These are phyloP conservation scores for Drosophila guanche DNA, from an alignment of 1,140 invertebrate species.

Conservation along the genomic window DNA sequence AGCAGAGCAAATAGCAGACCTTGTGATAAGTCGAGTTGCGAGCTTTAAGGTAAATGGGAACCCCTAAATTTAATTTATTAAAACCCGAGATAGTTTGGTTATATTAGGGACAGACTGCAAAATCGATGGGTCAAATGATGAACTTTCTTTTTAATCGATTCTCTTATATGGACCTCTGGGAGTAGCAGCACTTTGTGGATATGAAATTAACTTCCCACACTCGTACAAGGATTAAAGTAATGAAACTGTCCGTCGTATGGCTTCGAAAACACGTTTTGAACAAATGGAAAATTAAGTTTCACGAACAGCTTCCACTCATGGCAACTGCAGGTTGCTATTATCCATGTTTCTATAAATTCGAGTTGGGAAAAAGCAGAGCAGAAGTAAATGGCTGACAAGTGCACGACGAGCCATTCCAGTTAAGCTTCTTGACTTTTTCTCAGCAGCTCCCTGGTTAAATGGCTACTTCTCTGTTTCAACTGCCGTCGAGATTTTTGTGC, in stretches of 20 bases:
- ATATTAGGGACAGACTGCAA: no score
- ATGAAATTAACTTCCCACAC: constrained; percentile 12
- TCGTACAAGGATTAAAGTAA: constrained; percentile 12
- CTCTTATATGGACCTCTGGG: no score
- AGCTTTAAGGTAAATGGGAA: constrained; percentile 5
- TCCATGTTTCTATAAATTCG: constrained; percentile 9
- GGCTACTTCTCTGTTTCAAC: constrained; percentile 1
- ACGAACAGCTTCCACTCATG: constrained; percentile 35
- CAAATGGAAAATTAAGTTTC: constrained; percentile 42
- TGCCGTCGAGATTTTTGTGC: not conserved
- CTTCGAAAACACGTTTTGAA: constrained; percentile 22
- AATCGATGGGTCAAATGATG: not conserved
- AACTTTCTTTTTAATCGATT: not conserved
- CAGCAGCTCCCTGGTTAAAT: constrained; percentile 16
- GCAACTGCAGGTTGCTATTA: constrained; percentile 29
- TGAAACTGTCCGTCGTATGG: constrained; percentile 34
- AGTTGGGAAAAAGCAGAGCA: constrained; percentile 26
- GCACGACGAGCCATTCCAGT: constrained; percentile 37
- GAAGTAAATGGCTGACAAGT: constrained; percentile 51
- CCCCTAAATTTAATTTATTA: no score
- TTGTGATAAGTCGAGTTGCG: constrained; percentile 44
- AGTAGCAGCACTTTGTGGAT: constrained; percentile 1
- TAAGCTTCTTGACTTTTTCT: constrained; percentile 37
- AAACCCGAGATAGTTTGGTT: no score
- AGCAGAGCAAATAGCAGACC: constrained; percentile 43